Evolutionary conservation across 2,797 vertebrate species (phyloP).

Genomic region (Dipus sagitta): DNA sequence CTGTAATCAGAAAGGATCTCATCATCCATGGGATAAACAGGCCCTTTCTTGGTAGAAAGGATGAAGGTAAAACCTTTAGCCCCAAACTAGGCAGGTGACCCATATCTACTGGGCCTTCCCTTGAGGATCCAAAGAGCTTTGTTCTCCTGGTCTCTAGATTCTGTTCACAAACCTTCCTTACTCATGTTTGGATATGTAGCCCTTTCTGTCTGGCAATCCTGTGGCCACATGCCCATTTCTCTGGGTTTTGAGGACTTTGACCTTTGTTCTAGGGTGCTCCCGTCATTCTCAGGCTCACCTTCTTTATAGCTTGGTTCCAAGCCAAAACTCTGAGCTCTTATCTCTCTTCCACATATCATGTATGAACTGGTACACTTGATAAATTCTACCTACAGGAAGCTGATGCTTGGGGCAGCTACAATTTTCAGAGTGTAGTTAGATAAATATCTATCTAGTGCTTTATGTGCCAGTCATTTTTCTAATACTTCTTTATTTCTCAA

Average conservation of each 20-base stretch:
- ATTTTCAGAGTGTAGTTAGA: slow-evolving; percentile 39
- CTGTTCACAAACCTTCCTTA: slow-evolving; percentile 37
- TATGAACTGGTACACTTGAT: slow-evolving; percentile 56
- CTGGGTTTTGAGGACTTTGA: slow-evolving; percentile 25
- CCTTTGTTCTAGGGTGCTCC: slow-evolving; percentile 7
- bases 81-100: background rate
- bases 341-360: slow-evolving; percentile 45
- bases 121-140: slow-evolving; percentile 7
- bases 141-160: background rate
- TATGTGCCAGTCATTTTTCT: slow-evolving; percentile 24
- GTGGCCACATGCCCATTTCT: background rate
- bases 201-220: background rate
- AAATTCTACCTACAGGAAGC: slow-evolving; percentile 56
- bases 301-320: slow-evolving; percentile 44
- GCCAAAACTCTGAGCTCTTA: slow-evolving; percentile 47
- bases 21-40: background rate
- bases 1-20: background rate
- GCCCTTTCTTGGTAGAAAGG: slow-evolving; percentile 3
- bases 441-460: slow-evolving; percentile 36
- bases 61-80: background rate
- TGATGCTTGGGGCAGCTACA: slow-evolving; percentile 13
- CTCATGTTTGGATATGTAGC: background rate
- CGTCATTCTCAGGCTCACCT: background rate
- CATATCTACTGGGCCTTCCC: background rate
- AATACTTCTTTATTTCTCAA: slow-evolving; percentile 36